Percentiles rank a stretch among this genome's conserved stretches.
Conservation (phyloP, 2,797 vertebrate genomes). For the Sternotherus odoratus region DNA sequence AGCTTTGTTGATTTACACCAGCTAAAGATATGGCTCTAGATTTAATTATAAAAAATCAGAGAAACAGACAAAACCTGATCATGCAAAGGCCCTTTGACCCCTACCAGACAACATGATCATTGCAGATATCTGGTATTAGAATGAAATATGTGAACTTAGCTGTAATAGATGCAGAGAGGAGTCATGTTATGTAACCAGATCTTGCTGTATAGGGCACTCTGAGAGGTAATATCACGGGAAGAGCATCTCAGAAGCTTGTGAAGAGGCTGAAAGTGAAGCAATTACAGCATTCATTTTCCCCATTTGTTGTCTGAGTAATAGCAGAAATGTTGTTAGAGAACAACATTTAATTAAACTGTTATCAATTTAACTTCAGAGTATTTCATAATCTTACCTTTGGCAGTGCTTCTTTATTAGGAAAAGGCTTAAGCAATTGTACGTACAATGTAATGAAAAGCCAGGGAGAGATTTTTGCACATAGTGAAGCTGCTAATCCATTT, state of each 20-base stretch:
- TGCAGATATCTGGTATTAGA: neutral
- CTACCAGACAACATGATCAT: neutral
- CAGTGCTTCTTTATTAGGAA: constrained; percentile 67
- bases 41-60: constrained; percentile 34
- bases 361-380: constrained; percentile 70
- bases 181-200: neutral
- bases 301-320: constrained; percentile 31
- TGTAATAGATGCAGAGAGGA: neutral
- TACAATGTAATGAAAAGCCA: constrained; percentile 60
- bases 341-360: constrained; percentile 69
- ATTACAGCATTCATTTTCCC: constrained; percentile 30
- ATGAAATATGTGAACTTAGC: neutral
- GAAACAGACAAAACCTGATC: constrained; percentile 12
- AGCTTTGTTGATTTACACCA: rapidly evolving
- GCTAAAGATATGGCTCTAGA: neutral
- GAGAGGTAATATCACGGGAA: constrained; percentile 21
- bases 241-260: neutral
- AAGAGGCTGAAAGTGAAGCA: constrained; percentile 31
- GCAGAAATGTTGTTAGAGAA: constrained; percentile 44
- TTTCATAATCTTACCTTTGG: constrained; percentile 68
- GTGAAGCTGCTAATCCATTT: constrained; percentile 47
- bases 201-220: neutral
- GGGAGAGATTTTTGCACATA: constrained; percentile 15
- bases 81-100: neutral
- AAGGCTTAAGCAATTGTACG: constrained; percentile 58